Conservation (phyloP, 2,113 vertebrate genomes). For the Cinclus cinclus region DNA sequence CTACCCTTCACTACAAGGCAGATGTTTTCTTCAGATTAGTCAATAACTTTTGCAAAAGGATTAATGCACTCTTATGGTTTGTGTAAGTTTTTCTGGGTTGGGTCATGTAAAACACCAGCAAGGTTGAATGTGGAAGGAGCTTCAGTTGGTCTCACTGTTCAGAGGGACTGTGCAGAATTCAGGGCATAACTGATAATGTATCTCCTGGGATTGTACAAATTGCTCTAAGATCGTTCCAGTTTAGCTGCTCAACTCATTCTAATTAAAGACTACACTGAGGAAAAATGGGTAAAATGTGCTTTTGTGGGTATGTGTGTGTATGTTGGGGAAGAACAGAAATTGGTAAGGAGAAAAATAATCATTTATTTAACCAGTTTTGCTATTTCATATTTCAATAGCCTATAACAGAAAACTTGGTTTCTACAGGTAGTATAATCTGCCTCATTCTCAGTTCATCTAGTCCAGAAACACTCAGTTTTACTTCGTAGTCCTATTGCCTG, state of each 20-base stretch:
- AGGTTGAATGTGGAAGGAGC: background rate
- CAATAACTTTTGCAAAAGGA: background rate
- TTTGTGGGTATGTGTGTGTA: background rate
- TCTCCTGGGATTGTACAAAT: constrained; percentile 46
- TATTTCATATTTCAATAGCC: background rate
- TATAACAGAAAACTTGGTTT: background rate
- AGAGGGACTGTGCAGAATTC: background rate
- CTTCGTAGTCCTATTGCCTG: constrained; percentile 43
- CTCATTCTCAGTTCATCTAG: constrained; percentile 16
- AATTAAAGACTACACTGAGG: constrained; percentile 25
- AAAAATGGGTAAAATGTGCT: background rate
- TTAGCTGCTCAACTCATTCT: constrained; percentile 32
- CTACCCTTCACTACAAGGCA: background rate
- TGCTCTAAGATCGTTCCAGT: background rate
- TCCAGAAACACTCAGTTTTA: constrained; percentile 52
- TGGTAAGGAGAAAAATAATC: background rate
- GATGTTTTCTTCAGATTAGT: background rate
- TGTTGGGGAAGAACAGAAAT: background rate
- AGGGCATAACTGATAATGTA: constrained; percentile 3
- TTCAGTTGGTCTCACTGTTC: background rate
- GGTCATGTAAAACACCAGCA: background rate
- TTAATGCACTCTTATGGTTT: background rate
- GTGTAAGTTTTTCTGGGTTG: background rate
- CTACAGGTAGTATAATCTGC: background rate
- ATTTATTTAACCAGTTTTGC: constrained; percentile 24